These are phyloP conservation scores for Herpailurus yagouaroundi DNA, from an alignment of 2,113 vertebrate species.

Conservation along the genomic window DNA sequence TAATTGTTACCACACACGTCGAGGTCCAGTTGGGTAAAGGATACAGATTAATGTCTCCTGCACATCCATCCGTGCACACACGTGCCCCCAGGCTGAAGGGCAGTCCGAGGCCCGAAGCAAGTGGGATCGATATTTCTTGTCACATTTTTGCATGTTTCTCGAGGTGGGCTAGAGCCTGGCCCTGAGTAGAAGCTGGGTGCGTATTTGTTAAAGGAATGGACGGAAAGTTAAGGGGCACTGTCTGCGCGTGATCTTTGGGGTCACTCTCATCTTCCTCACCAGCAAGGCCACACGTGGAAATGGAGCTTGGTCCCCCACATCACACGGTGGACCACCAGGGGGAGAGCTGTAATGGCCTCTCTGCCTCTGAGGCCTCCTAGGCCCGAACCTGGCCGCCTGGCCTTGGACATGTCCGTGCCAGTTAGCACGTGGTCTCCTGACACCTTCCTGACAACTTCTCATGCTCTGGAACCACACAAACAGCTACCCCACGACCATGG, in stretches of 20 bases:
- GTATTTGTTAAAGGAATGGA: background rate
- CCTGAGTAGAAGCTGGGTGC: background rate
- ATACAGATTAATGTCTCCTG: background rate
- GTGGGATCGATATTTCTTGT: background rate
- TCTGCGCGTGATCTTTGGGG: background rate
- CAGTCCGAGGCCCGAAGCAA: background rate
- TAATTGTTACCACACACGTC: background rate
- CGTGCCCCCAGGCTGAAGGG: background rate
- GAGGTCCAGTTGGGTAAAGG: background rate
- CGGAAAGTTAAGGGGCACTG: background rate
- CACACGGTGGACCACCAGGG: background rate
- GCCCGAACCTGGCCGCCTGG: background rate
- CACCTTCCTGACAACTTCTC: background rate
- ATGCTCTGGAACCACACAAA: background rate
- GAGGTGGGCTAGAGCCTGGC: background rate
- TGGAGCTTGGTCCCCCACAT: background rate
- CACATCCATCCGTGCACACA: background rate
- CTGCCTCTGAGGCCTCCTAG: background rate
- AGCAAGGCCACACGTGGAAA: background rate
- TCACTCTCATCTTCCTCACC: background rate
- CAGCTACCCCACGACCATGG: no score
- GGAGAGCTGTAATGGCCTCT: background rate
- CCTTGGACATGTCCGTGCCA: background rate
- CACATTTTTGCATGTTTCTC: constrained; percentile 7
- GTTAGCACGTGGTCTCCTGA: background rate